phyloP scores from a whole-genome alignment of 2,888 invertebrate species.

The Orthosia incerta region DNA sequence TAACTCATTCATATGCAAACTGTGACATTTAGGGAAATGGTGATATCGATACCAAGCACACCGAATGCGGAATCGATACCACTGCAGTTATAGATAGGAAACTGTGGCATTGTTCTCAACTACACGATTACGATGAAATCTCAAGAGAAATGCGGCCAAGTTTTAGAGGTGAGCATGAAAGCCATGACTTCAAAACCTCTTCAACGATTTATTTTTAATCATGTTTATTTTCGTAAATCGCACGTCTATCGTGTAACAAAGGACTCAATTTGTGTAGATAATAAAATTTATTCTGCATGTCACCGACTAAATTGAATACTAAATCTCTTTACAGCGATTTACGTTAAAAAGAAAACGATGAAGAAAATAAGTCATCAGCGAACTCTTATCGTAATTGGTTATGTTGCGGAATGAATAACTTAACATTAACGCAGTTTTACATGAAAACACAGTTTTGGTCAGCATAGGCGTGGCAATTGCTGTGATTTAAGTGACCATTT shows the following conservation, averaged over 20 bases:
- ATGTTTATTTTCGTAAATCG: conserved; percentile 35
- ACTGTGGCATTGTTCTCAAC: conserved; percentile 51
- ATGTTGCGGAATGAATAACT: conserved; percentile 75
- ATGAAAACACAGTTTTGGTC: conserved; percentile 81
- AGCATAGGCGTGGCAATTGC: conserved; percentile 78
- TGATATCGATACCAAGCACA: conserved; percentile 56
- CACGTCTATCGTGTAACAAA: conserved; percentile 35
- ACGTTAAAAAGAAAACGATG: conserved; percentile 38
- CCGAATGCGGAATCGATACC: conserved; percentile 57
- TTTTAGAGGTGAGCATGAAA: conserved; percentile 34
- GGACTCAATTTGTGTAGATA: conserved; percentile 55
- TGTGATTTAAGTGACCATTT: conserved; percentile 84
- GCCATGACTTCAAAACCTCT: conserved; percentile 14
- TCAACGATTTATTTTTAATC: conserved; percentile 19
- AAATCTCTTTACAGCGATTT: conserved; percentile 45
- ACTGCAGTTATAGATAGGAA: conserved; percentile 62
- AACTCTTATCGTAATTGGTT: conserved; percentile 76
- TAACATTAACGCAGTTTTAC: conserved; percentile 78
- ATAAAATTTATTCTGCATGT: conserved; percentile 52
- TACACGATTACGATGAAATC: conserved; percentile 38
- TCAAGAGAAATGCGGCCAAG: conserved; percentile 34
- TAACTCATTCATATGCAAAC: conserved; percentile 64
- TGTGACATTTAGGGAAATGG: conserved; percentile 60
- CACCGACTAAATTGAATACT: conserved; percentile 55
- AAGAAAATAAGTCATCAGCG: conserved; percentile 55